Conservation (phyloP, 2,797 vertebrate genomes). For the Mallotus villosus region DNA sequence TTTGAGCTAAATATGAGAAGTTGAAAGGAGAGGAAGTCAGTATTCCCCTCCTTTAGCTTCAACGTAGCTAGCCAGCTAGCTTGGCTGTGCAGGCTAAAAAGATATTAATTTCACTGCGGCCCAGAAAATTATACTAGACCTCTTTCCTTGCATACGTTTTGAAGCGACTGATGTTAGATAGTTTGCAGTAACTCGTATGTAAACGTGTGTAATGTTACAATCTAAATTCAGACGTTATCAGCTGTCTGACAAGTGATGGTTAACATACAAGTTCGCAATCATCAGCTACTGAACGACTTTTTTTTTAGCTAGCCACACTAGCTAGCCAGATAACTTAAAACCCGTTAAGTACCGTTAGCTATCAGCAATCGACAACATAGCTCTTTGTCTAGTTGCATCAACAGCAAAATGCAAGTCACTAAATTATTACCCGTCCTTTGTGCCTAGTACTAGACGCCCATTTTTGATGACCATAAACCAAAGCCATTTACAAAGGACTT, state of each 20-base stretch:
- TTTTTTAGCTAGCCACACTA: background rate
- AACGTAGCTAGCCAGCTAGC: conserved; percentile 31
- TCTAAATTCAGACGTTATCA: background rate
- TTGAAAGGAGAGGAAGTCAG: conserved; percentile 49
- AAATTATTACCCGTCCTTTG: too few relatives aligned
- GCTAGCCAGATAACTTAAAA: background rate
- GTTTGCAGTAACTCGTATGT: background rate
- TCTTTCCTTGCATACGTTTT: background rate
- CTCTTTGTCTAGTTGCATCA: background rate
- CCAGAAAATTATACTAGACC: background rate
- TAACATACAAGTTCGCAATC: too few relatives aligned
- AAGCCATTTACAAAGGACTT: too few relatives aligned
- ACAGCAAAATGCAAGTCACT: too few relatives aligned
- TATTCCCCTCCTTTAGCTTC: background rate
- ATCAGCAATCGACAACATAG: background rate
- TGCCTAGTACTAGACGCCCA: background rate
- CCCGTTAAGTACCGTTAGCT: background rate
- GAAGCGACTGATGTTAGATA: background rate
- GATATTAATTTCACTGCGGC: background rate
- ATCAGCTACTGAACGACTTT: background rate
- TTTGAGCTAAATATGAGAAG: background rate
- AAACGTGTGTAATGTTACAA: background rate
- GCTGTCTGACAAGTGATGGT: background rate
- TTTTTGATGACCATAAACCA: background rate
- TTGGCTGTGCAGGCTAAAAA: background rate